Conservation (phyloP, 2,113 vertebrate genomes). For the Brachyhypopomus occidentalis region DNA sequence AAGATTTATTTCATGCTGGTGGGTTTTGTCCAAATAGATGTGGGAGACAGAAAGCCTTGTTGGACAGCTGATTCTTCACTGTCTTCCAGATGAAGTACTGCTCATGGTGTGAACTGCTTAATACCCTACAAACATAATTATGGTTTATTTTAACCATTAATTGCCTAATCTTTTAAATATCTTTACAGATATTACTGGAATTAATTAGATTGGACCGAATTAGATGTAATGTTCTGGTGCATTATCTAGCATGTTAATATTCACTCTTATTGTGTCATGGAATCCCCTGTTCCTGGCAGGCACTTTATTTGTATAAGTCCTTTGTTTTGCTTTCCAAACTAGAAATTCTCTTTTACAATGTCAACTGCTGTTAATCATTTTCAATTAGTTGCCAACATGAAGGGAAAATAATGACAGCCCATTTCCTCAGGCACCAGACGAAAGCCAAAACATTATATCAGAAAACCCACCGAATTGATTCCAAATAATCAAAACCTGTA, state of each 20-base stretch:
- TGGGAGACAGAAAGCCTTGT: slow-evolving; percentile 56
- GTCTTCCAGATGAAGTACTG: slow-evolving; percentile 55
- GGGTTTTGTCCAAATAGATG: slow-evolving; percentile 57
- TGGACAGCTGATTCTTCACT: slow-evolving; percentile 62
- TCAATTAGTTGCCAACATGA: slow-evolving; percentile 63
- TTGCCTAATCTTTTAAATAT: not conserved
- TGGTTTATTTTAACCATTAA: not conserved
- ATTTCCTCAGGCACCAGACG: slow-evolving; percentile 63
- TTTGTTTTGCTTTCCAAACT: slow-evolving; percentile 22
- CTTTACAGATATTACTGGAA: not conserved
- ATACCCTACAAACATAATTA: slow-evolving; percentile 2
- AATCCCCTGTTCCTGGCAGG: slow-evolving; percentile 25
- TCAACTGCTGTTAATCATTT: slow-evolving; percentile 68
- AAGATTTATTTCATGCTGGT: slow-evolving; percentile 50
- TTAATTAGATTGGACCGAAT: too few species aligned
- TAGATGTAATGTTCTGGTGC: not conserved
- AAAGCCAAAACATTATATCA: slow-evolving; percentile 63
- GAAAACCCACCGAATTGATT: slow-evolving; percentile 57
- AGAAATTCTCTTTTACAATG: slow-evolving; percentile 63
- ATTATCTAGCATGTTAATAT: slow-evolving; percentile 1
- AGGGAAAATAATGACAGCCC: slow-evolving; percentile 63
- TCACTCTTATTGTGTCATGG: slow-evolving; percentile 13
- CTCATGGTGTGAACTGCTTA: slow-evolving; percentile 35
- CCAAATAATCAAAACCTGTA: slow-evolving; percentile 63
- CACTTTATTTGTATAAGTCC: slow-evolving; percentile 17